Evolutionary conservation across 2,888 invertebrate species (phyloP).

Genomic region (Orgyia antiqua): DNA sequence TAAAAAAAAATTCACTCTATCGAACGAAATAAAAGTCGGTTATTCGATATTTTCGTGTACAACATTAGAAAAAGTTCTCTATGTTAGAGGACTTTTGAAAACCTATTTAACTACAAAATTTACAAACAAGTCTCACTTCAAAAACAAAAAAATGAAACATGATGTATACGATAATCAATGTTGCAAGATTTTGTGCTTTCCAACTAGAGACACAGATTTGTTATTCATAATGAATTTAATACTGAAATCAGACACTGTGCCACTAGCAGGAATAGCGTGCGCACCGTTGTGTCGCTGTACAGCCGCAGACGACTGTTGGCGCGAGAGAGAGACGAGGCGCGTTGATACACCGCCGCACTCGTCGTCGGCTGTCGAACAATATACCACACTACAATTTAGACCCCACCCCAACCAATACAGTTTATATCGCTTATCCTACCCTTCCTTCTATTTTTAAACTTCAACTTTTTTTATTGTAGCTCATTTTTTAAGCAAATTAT

Average conservation of each 20-base stretch:
- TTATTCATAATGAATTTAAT: too few species aligned
- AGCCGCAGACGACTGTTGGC: conserved; percentile 40
- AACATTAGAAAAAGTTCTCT: too few species aligned
- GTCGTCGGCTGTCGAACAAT: conserved; percentile 31
- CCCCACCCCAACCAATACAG: conserved; percentile 37
- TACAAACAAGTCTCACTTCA: too few species aligned
- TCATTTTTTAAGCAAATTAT: too few species aligned
- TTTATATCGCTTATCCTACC: too few species aligned
- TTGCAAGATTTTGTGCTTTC: conserved; percentile 16
- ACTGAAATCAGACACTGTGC: conserved; percentile 19
- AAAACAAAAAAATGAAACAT: conserved; percentile 1
- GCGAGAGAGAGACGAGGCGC: conserved; percentile 22
- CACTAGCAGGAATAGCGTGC: conserved; percentile 17
- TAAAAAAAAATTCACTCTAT: too few species aligned
- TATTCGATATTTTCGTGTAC: too few species aligned
- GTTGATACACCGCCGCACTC: conserved; percentile 25
- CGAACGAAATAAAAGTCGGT: too few species aligned
- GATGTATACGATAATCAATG: neutral
- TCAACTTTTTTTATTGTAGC: too few species aligned
- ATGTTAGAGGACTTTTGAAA: too few species aligned
- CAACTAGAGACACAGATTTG: conserved; percentile 29
- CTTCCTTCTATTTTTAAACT: too few species aligned
- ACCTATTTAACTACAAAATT: too few species aligned
- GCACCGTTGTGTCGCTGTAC: conserved; percentile 51
- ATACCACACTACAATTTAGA: conserved; percentile 31